Base-by-base conservation (phyloP, 2,113 vertebrate species). In the Thymallus thymallus region DNA sequence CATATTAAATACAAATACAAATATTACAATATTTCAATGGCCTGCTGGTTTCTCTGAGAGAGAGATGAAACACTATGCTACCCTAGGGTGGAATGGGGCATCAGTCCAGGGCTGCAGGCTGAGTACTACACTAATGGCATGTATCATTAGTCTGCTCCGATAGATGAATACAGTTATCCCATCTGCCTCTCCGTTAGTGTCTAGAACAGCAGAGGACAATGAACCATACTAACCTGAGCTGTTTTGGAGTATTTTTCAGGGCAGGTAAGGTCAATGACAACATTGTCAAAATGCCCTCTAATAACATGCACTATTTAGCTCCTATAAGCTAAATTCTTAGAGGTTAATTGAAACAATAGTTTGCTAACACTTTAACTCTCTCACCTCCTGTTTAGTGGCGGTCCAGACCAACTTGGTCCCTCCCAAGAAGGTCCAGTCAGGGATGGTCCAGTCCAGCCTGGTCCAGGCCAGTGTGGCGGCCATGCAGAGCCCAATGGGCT, bases 371-470 rank as follows among this genome's bases (percentile, higher is more conserved):
- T 29, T 26, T 30, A 68, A 46, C 23, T 72, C 22, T 65, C 48
- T 62, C 26, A 72, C 45, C 35, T 80, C 64, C 76, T 45, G 89
- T 16, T 6, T 30, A 98, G 98, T 96, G 94, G 94, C 95, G 63
- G 95, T 95, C 88, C 96, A 97, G 61, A 93, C 95, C 80, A 92
- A 91, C 85, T 75, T 92, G 87, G 85, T 82, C 20, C 84, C 90
- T 46, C 89, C 88, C 23, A 92, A 93, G 80, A 94, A 94, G 88
- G 73, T 72, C 61, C 90, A 91, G 83, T 14, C 91, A 3, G 92
- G 88, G 66, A 81, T 82, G 82, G 85, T 77, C 5, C 92, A 93
- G 82, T 91, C 92, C 6, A 92, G 76, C 24, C 80, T 93, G 4
- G 92, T 93, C 68, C 92, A 93, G 76, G 91, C 92, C 69, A 92